These are phyloP conservation scores for Centropristis striata DNA, from an alignment of 2,113 vertebrate genomes.

Conservation along the genomic window DNA sequence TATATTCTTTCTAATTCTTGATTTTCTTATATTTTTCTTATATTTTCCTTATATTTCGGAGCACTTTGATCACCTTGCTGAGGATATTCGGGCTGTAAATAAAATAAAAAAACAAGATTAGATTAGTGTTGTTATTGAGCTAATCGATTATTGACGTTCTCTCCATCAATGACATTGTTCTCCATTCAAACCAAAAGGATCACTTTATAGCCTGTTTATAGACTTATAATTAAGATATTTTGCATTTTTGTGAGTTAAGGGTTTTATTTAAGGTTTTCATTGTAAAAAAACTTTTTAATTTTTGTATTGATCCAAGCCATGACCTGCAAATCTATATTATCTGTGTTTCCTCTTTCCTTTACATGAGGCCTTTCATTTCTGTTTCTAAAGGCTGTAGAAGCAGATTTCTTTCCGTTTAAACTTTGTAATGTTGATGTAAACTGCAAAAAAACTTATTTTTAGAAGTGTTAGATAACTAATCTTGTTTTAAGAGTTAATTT, in stretches of 20 bases:
- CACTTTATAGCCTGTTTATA: background rate
- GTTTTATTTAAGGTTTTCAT: background rate
- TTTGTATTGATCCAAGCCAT: background rate
- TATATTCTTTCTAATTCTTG: no score
- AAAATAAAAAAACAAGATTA: no score
- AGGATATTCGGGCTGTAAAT: no score
- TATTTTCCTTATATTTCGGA: no score
- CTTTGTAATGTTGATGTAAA: no score
- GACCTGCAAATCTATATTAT: background rate
- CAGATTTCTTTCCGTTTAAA: background rate
- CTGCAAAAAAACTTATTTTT: background rate
- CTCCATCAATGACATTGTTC: background rate
- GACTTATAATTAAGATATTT: no score
- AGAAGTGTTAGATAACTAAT: no score
- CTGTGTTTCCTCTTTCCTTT: background rate
- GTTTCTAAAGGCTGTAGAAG: background rate
- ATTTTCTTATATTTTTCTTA: no score
- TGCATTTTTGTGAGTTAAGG: no score
- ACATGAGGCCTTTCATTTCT: background rate
- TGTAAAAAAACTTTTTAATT: background rate
- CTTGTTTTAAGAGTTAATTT: no score
- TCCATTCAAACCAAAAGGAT: background rate
- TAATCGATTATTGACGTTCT: background rate
- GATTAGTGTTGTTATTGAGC: no score
- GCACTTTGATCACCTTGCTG: no score